These are phyloP conservation scores for Scaptomyza caliginosa DNA, from an alignment of 2,888 invertebrate species.

Conservation along the genomic window DNA sequence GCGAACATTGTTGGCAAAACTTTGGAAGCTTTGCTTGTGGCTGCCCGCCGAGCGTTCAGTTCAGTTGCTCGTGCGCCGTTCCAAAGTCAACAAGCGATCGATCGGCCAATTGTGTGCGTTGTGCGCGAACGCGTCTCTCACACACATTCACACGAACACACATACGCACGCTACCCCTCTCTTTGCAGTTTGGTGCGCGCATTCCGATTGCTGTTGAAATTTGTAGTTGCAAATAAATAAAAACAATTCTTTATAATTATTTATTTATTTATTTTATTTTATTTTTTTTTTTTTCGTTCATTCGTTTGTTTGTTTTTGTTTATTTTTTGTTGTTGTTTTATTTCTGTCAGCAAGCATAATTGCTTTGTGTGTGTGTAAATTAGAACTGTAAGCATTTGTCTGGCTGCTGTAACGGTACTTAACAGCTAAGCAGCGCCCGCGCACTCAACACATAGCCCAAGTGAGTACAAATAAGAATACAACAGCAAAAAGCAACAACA, in stretches of 20 bases:
- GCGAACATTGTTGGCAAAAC: constrained; percentile 7
- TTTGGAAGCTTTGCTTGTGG: constrained; percentile 63
- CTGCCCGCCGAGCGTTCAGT: constrained; percentile 44
- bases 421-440: constrained; percentile 19
- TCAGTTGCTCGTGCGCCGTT: constrained; percentile 75
- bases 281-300: not conserved
- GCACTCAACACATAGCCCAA: constrained; percentile 12
- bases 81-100: constrained; percentile 75
- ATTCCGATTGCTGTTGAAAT: constrained; percentile 23
- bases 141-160: constrained; percentile 1
- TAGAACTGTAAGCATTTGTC: not conserved
- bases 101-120: constrained; percentile 15
- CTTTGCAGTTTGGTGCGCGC: constrained; percentile 11
- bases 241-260: constrained; percentile 26
- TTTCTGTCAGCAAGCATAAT: constrained; percentile 30
- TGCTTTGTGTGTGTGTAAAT: constrained; percentile 31
- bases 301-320: constrained; percentile 10
- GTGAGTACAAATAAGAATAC: constrained; percentile 25
- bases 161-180: not conserved
- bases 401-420: constrained; percentile 2
- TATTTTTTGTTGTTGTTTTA: constrained; percentile 21
- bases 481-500: no score
- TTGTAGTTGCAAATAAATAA: constrained; percentile 13
- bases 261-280: constrained; percentile 12
- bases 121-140: constrained; percentile 13